Conservation (phyloP, 2,113 vertebrate species). For the Haplochromis burtoni region DNA sequence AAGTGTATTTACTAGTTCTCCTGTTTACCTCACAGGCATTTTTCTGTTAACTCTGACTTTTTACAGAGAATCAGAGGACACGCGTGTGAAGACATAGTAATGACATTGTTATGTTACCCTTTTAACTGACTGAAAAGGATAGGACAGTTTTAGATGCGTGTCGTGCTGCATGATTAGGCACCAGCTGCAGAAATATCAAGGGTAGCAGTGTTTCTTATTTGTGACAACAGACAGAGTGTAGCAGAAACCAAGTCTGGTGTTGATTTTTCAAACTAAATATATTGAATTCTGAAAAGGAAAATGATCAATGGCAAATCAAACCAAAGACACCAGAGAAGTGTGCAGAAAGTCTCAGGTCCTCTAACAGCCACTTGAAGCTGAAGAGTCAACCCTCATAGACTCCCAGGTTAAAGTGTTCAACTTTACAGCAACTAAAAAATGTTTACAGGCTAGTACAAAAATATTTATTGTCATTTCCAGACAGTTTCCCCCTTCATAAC, state of each 20-base stretch:
- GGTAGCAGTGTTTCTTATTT: background rate
- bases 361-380: background rate
- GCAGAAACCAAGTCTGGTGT: background rate
- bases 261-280: background rate
- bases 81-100: fast-evolving
- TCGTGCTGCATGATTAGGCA: background rate
- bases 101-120: background rate
- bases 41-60: background rate
- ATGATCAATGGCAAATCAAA: background rate
- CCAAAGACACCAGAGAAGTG: background rate
- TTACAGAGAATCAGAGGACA: background rate
- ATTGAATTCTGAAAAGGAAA: background rate
- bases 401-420: background rate
- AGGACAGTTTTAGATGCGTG: background rate
- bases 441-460: background rate
- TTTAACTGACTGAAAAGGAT: background rate
- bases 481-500: background rate
- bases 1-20: background rate
- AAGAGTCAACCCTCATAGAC: background rate
- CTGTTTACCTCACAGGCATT: background rate
- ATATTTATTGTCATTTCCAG: background rate
- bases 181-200: background rate
- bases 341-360: background rate
- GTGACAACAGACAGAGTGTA: background rate
- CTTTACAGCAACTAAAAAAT: background rate